phyloP scores from a whole-genome alignment of 2,797 vertebrate species.

The Poecile montanus region DNA sequence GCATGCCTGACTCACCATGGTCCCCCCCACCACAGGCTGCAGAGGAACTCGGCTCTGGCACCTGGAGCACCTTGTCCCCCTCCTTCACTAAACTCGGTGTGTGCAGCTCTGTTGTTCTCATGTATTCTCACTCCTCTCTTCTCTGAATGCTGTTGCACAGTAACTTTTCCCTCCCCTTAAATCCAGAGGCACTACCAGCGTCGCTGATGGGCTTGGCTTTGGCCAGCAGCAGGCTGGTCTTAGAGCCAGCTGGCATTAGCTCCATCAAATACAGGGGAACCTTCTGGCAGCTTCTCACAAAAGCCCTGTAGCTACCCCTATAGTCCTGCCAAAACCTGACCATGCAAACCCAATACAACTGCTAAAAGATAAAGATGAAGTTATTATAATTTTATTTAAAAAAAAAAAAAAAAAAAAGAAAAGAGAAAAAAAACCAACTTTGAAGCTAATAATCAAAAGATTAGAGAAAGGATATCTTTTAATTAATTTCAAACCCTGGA shows the following conservation, averaged over 20 bases:
- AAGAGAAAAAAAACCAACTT: conserved; percentile 66
- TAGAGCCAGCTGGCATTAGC: neutral
- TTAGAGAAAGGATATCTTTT: conserved; percentile 82
- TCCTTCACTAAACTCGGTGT: neutral
- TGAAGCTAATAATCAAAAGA: conserved; percentile 83
- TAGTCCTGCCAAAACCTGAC: neutral
- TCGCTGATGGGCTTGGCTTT: rapidly evolving
- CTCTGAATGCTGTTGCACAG: neutral
- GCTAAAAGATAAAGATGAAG: conserved; percentile 63
- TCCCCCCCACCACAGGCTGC: neutral
- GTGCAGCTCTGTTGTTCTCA: neutral
- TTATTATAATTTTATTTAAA: conserved; percentile 64
- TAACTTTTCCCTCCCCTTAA: neutral
- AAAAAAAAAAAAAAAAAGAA: neutral
- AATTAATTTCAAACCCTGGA: conserved; percentile 82
- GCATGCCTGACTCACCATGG: neutral
- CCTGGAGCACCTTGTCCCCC: neutral
- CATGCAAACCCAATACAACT: neutral
- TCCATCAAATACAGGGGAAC: neutral
- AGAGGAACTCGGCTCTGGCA: neutral
- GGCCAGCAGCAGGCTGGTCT: neutral
- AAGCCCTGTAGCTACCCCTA: neutral
- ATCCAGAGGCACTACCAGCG: neutral
- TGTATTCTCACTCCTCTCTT: neutral
- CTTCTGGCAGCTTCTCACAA: neutral